Conservation (phyloP, 2,113 vertebrate genomes). For the Macquaria australasica region DNA sequence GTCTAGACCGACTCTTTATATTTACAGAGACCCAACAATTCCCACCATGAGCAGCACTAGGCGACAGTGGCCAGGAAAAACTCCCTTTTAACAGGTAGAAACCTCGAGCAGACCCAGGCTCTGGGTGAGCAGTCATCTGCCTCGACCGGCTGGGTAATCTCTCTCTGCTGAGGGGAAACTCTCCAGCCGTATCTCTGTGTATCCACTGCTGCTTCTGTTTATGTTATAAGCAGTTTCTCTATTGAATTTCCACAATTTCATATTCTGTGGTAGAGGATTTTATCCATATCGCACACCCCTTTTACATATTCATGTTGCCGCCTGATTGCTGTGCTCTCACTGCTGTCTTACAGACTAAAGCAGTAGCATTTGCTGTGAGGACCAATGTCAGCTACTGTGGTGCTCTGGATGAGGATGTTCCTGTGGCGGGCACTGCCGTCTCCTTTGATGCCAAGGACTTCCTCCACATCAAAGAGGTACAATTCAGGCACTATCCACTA, state of each 20-base stretch:
- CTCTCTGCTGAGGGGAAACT: background rate
- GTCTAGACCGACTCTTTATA: too few relatives aligned
- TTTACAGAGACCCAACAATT: too few relatives aligned
- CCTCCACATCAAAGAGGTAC: constrained; percentile 98
- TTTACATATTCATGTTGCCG: background rate
- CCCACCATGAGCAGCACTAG: too few relatives aligned
- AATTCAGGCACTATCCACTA: background rate
- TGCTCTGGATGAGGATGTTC: constrained; percentile 95
- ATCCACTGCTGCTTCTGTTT: constrained; percentile 2
- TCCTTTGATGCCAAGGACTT: constrained; percentile 99
- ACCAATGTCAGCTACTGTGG: constrained; percentile 98
- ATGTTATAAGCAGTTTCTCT: background rate
- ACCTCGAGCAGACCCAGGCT: too few relatives aligned
- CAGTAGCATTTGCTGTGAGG: constrained; percentile 96
- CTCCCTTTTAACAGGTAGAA: too few relatives aligned
- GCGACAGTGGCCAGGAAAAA: too few relatives aligned
- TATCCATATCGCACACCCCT: background rate
- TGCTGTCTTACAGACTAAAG: constrained; percentile 88
- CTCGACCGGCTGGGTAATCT: too few relatives aligned
- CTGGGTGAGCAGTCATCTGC: too few relatives aligned
- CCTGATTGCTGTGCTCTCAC: background rate
- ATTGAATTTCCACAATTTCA: background rate
- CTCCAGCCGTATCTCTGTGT: constrained; percentile 1
- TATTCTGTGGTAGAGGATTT: background rate
- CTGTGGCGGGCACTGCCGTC: constrained; percentile 95